Percentiles rank a stretch among this genome's conserved stretches.
Evolutionary conservation across 2,113 vertebrate species (phyloP).

Genomic region (Lophotis ruficrista): DNA sequence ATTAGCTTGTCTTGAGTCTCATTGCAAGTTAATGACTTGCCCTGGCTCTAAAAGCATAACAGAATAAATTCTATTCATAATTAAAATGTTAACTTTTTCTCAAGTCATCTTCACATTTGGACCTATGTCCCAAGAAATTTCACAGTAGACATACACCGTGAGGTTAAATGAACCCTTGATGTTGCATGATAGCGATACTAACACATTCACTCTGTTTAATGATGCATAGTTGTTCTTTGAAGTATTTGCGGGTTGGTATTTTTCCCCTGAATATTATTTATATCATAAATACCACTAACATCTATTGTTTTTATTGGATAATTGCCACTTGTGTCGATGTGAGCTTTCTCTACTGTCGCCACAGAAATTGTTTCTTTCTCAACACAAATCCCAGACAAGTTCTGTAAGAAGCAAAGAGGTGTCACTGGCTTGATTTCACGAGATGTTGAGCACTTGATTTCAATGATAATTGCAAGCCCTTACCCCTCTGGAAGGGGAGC

Average conservation of each 20-base stretch:
- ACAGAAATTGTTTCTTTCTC: neutral
- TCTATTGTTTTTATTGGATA: neutral
- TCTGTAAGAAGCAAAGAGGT: neutral
- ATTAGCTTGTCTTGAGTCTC: neutral
- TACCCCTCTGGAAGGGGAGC: neutral
- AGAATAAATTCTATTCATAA: neutral
- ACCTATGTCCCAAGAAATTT: neutral
- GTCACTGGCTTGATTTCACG: neutral
- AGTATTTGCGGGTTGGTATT: neutral
- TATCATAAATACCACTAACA: neutral
- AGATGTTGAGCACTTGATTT: neutral
- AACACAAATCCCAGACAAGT: neutral
- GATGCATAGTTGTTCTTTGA: neutral
- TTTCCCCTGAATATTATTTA: neutral
- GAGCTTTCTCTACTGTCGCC: neutral
- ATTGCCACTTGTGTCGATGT: neutral
- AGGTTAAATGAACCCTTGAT: neutral
- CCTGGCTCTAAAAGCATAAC: neutral
- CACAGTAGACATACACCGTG: neutral
- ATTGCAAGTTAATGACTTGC: neutral
- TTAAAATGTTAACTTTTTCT: neutral
- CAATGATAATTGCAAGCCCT: neutral
- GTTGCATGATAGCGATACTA: neutral
- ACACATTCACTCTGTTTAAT: neutral
- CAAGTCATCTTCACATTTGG: neutral